Percentiles rank a stretch among this genome's conserved stretches.
These are phyloP conservation scores for Volucella bombylans DNA, from an alignment of 2,888 invertebrate species.

Conservation along the genomic window DNA sequence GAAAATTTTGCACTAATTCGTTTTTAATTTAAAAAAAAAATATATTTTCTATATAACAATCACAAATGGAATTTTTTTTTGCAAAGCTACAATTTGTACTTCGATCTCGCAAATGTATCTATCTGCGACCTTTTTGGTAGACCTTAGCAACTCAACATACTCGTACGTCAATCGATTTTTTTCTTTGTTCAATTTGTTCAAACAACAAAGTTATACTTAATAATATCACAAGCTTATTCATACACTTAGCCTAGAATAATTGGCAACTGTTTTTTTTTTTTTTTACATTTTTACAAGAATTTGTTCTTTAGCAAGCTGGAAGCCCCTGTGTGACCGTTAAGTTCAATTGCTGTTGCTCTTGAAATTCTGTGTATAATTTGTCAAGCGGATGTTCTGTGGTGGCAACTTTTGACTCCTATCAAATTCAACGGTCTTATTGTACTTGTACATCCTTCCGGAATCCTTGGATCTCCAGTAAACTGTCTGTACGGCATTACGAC, in stretches of 20 bases:
- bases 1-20: slow-evolving; percentile 40
- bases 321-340: not conserved
- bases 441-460: slow-evolving; percentile 84
- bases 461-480: slow-evolving; percentile 88
- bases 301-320: not conserved
- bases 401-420: slow-evolving; percentile 83
- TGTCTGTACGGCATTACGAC: slow-evolving; percentile 89
- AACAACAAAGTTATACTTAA: slow-evolving; percentile 25
- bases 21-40: not conserved
- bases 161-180: slow-evolving; percentile 10
- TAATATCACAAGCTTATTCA: slow-evolving; percentile 45
- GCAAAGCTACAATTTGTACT: slow-evolving; percentile 54
- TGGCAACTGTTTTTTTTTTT: slow-evolving; percentile 12
- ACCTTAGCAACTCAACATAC: slow-evolving; percentile 65
- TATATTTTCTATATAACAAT: slow-evolving; percentile 13
- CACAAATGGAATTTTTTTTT: slow-evolving; percentile 11
- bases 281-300: slow-evolving; percentile 18
- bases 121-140: slow-evolving; percentile 64
- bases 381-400: slow-evolving; percentile 82
- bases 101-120: slow-evolving; percentile 46
- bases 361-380: slow-evolving; percentile 78
- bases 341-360: slow-evolving; percentile 45
- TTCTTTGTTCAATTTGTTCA: not conserved
- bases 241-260: slow-evolving; percentile 11
- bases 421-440: slow-evolving; percentile 85